Evolutionary conservation across 2,797 vertebrate species (phyloP).

Genomic region (Argya squamiceps): DNA sequence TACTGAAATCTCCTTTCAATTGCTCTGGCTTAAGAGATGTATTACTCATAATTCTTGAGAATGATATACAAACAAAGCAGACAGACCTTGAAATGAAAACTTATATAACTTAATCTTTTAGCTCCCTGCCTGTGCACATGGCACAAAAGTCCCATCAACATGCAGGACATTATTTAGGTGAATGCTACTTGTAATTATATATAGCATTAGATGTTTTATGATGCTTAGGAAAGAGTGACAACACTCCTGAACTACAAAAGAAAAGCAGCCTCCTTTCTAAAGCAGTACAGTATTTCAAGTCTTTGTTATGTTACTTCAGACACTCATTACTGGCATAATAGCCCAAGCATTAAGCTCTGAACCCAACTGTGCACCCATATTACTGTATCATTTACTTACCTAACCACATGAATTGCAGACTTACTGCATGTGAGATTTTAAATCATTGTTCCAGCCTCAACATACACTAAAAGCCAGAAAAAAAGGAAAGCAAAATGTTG

Average conservation of each 20-base stretch:
- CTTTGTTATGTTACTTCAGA: neutral
- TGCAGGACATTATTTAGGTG: neutral
- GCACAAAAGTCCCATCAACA: neutral
- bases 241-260: neutral
- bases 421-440: neutral
- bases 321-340: neutral
- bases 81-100: slow-evolving; percentile 16
- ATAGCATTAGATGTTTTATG: neutral
- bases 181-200: neutral
- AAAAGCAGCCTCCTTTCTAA: neutral
- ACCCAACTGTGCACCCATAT: neutral
- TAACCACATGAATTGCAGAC: neutral
- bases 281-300: neutral
- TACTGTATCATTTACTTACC: neutral
- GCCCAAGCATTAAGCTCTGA: neutral
- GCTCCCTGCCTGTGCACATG: neutral
- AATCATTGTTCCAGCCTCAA: neutral
- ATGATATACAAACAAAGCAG: slow-evolving; percentile 2
- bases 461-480: neutral
- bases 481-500: neutral
- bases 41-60: slow-evolving; percentile 4
- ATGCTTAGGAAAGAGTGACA: neutral
- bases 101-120: slow-evolving; percentile 12
- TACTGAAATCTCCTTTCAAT: slow-evolving; percentile 10
- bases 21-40: neutral